Base-by-base conservation (phyloP, 2,797 vertebrate species). In the Acanthiza pusilla region DNA sequence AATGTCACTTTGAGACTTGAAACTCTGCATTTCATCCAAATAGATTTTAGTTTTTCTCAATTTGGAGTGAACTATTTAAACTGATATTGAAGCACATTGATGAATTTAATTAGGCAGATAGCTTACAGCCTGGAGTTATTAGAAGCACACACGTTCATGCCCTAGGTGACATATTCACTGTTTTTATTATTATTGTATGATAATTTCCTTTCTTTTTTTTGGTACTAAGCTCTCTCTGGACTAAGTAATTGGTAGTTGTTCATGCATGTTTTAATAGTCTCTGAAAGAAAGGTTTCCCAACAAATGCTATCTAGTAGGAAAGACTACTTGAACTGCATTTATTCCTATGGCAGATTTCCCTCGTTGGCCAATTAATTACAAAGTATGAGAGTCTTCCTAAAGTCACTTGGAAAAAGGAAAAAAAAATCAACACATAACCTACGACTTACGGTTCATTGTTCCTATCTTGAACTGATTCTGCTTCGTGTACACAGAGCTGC, bases 351-450 rank as follows among this genome's bases (percentile, higher is more conserved):
- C 94, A 98, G 98, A 98, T 99, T 99, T 99, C 99, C 98, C 98
- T 98, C 76, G 98, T 93, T 97, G 98, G 96, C 98, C 98, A 99
- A 99, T 99, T 99, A 99, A 98, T 98, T 98, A 98, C 89, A 96
- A 97, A 93, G 74, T 97, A 95, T 91, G 91, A 98, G 89, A 95
- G 47, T 88, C 36, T 74, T 96, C 97, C 91, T 96, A 97, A 98
- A 98, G 94, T 95, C 92, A 94, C 58, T 91, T 85, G 36, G 66
- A 91, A 92, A 89, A 26, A 42, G 42, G 32, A 3, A 15, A 42
- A 15, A 42, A 76, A 42, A 43, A 4, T 2, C 25, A 63, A 23
- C 57, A 47, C 16, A 12, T 34, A 95, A 83, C 63, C 54, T 61
- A 88, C 83, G 36, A 93, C 92, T 96, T 97, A 90, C 25, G 91